Base-by-base conservation (phyloP, 1,140 invertebrate species). In the Laodelphax striatellus region DNA sequence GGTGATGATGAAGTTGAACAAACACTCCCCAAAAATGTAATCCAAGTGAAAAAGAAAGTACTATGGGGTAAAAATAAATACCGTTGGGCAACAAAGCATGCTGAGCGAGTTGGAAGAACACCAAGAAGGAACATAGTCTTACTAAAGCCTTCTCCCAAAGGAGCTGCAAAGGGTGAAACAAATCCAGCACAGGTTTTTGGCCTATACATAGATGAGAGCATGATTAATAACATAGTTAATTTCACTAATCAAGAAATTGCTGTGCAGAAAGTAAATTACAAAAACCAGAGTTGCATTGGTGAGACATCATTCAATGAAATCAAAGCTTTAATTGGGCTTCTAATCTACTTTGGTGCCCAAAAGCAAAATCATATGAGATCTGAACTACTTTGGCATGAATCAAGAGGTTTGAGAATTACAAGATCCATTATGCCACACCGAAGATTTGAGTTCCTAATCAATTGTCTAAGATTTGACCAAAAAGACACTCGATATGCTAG, bases 391-490 rank as follows among this genome's bases (percentile, higher is more conserved):
- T 61, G 59, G 59, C 38, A 42, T 54, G 34, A 63, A 52, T 44
- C 55, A 9, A 65, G 19, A 22, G 31, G 56, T 31, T 38, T 62
- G 28, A 60, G 61, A 57, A 60, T 64, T 24, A 61, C 61, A 21
- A 50, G 60, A 31, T 19, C 65, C n/a, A 55, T 62, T 19, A 66
- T 66, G 63, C 54, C 46, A 13, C 14, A 53, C 34, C n/a, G 55
- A 52, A 63, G 65, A 42, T 67, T 66, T 62, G 28, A 63, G 34
- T 66, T 66, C 50, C 57, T 67, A 19, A 28, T 60, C 21, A 16
- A 42, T 16, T 19, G 55, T 46, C 46, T 66, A 43, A 28, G 61
- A 17, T 65, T 67, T 62, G 62, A 66, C 53, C 31, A 64, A n/a
- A 67, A 62, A 50, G 54, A 53, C 50, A 64, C 60, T 22, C 54